Evolutionary conservation across 1,140 invertebrate species (phyloP), one percentile per base, ranked within the genome.

Genomic region (Drosophila mojavensis): DNA sequence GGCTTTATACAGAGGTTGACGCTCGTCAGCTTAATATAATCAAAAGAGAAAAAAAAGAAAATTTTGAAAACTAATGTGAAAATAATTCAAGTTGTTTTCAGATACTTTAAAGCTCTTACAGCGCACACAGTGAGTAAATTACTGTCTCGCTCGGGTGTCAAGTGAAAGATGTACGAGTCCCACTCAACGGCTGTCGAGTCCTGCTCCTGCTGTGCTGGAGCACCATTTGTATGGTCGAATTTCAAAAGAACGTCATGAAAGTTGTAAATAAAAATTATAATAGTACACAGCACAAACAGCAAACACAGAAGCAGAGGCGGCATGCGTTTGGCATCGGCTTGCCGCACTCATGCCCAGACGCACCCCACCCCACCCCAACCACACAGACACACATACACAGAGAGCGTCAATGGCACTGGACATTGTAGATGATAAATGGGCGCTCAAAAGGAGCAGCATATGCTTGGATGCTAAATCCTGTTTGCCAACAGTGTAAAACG

Each of bases 241-340:
- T 84, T 80, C 81, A 85, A 84, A 84, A 63, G 81, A 76, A 78
- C 73, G 48, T 61, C 81, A 76, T 60, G 47, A 64, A 78, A 75
- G 81, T 78, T 85, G 82, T 82, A 86, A 86, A 86, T 86, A 86
- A 79, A 86, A 86, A 81, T 85, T 86, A 82, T 81, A 75, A 79
- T 81, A 79, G 86, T 66, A 81, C 66, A 81, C 41, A 64, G 48
- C 6, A 9, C 33, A 63, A 68, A 53, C 53, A 63, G 36, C 54
- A 17, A 36, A 72, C 24, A 28, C 39, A 75, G 53, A 68, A 72
- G 48, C 68, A 58, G 47, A 54, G 13, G 51, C 66, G 72, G 77
- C 78, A 86, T 86, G 82, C 81, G 81, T 78, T 86, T 81, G 82
- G 82, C 81, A 85, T 85, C 78, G 67, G 60, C 41, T 85, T 81